Conservation (phyloP, 2,888 invertebrate genomes). For the Dichetophora obliterata region DNA sequence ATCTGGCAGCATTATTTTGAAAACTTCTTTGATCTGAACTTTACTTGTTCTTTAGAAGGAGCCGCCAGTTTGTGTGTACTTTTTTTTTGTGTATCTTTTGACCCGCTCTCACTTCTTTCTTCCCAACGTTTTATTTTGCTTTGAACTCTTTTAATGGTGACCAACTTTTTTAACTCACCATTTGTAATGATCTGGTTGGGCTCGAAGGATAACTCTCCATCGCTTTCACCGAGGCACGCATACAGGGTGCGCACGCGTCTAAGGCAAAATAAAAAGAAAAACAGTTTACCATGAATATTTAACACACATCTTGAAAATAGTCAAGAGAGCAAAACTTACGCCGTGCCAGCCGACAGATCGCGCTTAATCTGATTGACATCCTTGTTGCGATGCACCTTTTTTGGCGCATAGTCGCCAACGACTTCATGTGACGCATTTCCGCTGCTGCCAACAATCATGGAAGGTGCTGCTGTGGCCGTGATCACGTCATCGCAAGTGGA, state of each 20-base stretch:
- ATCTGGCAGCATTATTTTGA: not conserved
- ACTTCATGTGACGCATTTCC: conserved; percentile 51
- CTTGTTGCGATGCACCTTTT: conserved; percentile 74
- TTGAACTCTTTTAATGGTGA: not conserved
- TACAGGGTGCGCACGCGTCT: conserved; percentile 94
- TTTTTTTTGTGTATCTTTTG: too few species aligned
- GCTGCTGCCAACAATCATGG: conserved; percentile 59
- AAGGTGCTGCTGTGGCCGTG: conserved; percentile 61
- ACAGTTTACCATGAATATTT: conserved; percentile 21
- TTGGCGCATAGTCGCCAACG: conserved; percentile 68
- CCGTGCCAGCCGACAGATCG: conserved; percentile 67
- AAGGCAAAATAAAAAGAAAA: conserved; percentile 47
- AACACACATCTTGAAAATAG: too few species aligned
- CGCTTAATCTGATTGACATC: conserved; percentile 68
- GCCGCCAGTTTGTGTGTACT: too few species aligned
- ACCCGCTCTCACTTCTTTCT: too few species aligned
- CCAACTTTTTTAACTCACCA: conserved; percentile 74
- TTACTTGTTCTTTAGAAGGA: too few species aligned
- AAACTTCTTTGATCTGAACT: too few species aligned
- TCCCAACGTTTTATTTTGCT: not conserved
- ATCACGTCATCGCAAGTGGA: conserved; percentile 65
- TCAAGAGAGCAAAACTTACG: conserved; percentile 67
- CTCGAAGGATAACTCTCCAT: conserved; percentile 97
- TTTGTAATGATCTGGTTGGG: conserved; percentile 98
- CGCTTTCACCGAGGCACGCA: conserved; percentile 96